Percentiles rank a stretch among this genome's conserved stretches.
Conservation (phyloP, 2,888 invertebrate genomes). For the Stratiomys singularior region DNA sequence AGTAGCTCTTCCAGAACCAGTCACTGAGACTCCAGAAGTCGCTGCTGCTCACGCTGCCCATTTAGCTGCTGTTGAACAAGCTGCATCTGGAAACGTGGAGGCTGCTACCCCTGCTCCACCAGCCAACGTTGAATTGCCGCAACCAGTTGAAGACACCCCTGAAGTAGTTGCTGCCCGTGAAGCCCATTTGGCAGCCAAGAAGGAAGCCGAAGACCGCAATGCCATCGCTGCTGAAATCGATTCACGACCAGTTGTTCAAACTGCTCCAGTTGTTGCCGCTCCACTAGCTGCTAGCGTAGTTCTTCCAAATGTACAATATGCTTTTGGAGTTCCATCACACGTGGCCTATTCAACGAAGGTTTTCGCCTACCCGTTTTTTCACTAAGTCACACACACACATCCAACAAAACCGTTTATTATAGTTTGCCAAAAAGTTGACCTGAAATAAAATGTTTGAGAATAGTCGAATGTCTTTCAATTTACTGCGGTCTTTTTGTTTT, state of each 20-base stretch:
- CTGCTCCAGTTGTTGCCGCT: constrained; percentile 21
- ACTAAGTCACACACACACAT: constrained; percentile 30
- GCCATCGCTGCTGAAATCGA: constrained; percentile 48
- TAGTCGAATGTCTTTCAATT: not conserved
- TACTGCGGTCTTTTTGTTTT: not conserved
- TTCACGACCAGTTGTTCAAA: constrained; percentile 33
- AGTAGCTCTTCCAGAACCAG: constrained; percentile 54
- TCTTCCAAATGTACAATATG: constrained; percentile 34
- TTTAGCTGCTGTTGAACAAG: constrained; percentile 58
- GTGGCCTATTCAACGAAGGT: constrained; percentile 18
- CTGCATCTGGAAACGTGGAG: constrained; percentile 54
- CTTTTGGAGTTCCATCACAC: not conserved
- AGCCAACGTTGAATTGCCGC: constrained; percentile 51
- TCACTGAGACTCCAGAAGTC: constrained; percentile 58
- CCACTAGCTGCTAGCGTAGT: constrained; percentile 11
- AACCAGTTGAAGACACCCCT: constrained; percentile 59
- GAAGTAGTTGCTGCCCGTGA: constrained; percentile 54
- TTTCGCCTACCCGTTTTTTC: constrained; percentile 16
- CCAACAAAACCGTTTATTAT: constrained; percentile 15
- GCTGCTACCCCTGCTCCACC: constrained; percentile 9
- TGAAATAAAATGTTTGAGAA: constrained; percentile 37
- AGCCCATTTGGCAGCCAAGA: constrained; percentile 48
- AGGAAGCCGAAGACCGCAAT: constrained; percentile 47
- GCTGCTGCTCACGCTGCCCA: constrained; percentile 58
- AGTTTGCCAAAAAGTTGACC: constrained; percentile 39